Conservation (phyloP, 2,888 invertebrate species). For the Colostygia pectinataria region DNA sequence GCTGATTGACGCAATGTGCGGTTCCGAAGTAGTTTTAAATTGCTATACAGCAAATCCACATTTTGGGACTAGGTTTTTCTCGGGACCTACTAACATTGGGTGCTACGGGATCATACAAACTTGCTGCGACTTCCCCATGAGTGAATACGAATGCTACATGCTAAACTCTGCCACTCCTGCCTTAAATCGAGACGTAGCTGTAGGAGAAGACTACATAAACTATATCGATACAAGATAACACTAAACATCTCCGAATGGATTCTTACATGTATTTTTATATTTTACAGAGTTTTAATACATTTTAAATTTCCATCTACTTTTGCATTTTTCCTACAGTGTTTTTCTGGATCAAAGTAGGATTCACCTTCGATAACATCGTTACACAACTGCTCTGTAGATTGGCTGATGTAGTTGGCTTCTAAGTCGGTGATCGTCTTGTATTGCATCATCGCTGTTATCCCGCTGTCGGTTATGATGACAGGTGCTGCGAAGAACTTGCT, state of each 20-base stretch:
- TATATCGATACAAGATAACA: too few relatives aligned
- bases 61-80: slow-evolving; percentile 62
- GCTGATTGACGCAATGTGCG: slow-evolving; percentile 53
- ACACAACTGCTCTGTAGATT: slow-evolving; percentile 9
- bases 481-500: slow-evolving; percentile 26
- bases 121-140: slow-evolving; percentile 48
- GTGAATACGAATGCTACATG: slow-evolving; percentile 49
- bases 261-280: slow-evolving; percentile 21
- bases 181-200: slow-evolving; percentile 52
- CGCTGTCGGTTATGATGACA: slow-evolving; percentile 16
- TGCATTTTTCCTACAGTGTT: slow-evolving; percentile 2
- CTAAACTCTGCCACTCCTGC: slow-evolving; percentile 45
- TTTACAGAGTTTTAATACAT: slow-evolving; percentile 39
- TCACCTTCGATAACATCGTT: slow-evolving; percentile 13
- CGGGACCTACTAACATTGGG: slow-evolving; percentile 58
- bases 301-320: slow-evolving; percentile 15
- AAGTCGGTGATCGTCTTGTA: slow-evolving; percentile 13
- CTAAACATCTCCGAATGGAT: not conserved
- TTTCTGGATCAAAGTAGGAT: slow-evolving; percentile 4
- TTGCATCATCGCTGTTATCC: slow-evolving; percentile 14
- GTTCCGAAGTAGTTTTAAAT: slow-evolving; percentile 48
- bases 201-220: slow-evolving; percentile 55
- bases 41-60: slow-evolving; percentile 57
- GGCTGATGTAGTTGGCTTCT: slow-evolving; percentile 19
- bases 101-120: slow-evolving; percentile 49